Percentiles rank a stretch among this genome's conserved stretches.
Conservation (phyloP, 2,113 vertebrate species). For the Podarcis muralis region DNA sequence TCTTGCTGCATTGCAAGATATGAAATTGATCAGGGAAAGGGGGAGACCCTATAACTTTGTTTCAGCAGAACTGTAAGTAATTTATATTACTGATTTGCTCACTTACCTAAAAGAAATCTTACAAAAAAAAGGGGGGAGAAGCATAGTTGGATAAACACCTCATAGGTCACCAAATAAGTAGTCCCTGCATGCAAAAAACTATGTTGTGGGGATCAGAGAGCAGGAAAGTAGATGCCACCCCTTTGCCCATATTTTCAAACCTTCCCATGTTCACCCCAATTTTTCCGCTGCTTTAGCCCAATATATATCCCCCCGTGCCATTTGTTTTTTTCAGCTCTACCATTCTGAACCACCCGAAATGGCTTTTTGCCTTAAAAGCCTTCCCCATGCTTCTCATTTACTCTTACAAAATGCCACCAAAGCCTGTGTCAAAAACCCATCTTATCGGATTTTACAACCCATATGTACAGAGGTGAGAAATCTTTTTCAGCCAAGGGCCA, state of each 20-base stretch:
- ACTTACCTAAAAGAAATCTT: too few relatives aligned
- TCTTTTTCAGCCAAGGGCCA: too few relatives aligned
- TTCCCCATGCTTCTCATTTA: not conserved
- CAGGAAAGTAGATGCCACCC: not conserved
- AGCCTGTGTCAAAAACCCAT: not conserved
- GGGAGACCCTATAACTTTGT: not conserved
- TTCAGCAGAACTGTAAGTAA: not conserved
- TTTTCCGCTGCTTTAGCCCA: not conserved
- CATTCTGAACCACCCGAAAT: not conserved
- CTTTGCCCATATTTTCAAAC: not conserved
- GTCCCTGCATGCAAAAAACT: not conserved
- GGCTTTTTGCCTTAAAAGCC: not conserved
- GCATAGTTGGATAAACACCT: too few relatives aligned
- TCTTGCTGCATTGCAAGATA: not conserved
- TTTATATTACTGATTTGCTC: not conserved
- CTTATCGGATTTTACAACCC: not conserved
- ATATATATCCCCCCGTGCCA: not conserved
- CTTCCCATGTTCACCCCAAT: not conserved
- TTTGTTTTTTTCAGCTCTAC: not conserved
- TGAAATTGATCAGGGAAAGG: not conserved
- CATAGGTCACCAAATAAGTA: not conserved
- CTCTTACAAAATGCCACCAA: not conserved
- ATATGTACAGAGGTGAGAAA: too few relatives aligned
- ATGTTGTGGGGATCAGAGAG: not conserved
- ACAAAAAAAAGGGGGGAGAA: too few relatives aligned